These are phyloP conservation scores for Limanda limanda DNA, from an alignment of 2,113 vertebrate species.

Conservation along the genomic window DNA sequence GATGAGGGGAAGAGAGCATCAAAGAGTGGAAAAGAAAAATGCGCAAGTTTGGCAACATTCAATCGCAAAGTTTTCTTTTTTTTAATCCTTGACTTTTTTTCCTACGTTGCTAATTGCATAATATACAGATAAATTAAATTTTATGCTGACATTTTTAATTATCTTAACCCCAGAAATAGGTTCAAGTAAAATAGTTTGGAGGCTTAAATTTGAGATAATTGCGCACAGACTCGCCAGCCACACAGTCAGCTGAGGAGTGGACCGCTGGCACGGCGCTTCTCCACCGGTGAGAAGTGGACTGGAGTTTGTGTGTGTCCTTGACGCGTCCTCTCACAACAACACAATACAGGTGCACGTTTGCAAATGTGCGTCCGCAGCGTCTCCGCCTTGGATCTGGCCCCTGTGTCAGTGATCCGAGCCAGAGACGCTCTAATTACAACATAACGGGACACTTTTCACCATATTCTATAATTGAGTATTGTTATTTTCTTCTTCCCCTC, in stretches of 20 bases:
- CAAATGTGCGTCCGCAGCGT: conserved; percentile 40
- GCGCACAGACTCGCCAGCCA: neutral
- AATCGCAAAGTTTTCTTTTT: neutral
- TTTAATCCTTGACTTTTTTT: too few species aligned
- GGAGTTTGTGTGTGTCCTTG: conserved; percentile 12
- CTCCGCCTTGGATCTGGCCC: conserved; percentile 37
- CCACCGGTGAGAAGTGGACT: neutral
- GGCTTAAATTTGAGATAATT: neutral
- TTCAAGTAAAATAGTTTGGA: neutral
- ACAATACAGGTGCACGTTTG: conserved; percentile 25
- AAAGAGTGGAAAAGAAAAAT: neutral
- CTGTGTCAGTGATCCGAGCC: conserved; percentile 53
- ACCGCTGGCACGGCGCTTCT: conserved; percentile 10
- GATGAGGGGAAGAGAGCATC: neutral
- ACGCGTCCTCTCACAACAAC: conserved; percentile 15
- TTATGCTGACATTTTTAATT: neutral
- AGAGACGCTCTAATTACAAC: conserved; percentile 63
- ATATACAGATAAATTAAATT: neutral
- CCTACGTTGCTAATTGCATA: neutral
- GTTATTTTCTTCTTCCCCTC: conserved; percentile 68
- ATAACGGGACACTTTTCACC: conserved; percentile 55
- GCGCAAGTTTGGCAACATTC: neutral
- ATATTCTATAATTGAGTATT: conserved; percentile 72
- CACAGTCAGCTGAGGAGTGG: neutral
- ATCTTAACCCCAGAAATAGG: neutral